Evolutionary conservation across 2,888 invertebrate species (phyloP).

Genomic region (Coenonympha glycerion): DNA sequence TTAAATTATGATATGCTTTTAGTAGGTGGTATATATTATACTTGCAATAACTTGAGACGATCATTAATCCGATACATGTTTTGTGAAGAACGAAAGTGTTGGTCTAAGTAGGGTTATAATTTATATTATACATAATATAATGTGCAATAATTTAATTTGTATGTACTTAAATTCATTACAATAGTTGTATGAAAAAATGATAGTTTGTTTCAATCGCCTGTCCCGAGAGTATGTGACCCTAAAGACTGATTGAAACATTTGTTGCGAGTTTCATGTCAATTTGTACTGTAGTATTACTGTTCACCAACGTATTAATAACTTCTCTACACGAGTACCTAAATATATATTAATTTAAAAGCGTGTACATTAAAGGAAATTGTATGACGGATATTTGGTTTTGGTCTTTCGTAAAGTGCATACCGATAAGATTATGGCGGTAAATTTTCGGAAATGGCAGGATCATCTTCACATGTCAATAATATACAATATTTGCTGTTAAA

Average conservation of each 20-base stretch:
- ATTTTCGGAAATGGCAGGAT: too few relatives aligned
- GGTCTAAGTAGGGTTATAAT: slow-evolving; percentile 38
- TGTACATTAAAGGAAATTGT: not conserved
- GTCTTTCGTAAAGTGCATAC: too few relatives aligned
- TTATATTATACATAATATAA: slow-evolving; percentile 40
- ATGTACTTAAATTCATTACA: slow-evolving; percentile 57
- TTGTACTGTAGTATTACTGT: slow-evolving; percentile 32
- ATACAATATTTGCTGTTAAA: too few relatives aligned
- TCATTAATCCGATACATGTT: slow-evolving; percentile 39
- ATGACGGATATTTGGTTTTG: too few relatives aligned
- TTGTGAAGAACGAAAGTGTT: slow-evolving; percentile 43
- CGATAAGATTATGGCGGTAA: too few relatives aligned
- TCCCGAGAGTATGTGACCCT: slow-evolving; percentile 53
- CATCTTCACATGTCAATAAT: too few relatives aligned
- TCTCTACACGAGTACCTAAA: not conserved
- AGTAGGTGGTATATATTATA: slow-evolving; percentile 44
- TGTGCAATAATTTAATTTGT: slow-evolving; percentile 70
- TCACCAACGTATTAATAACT: not conserved
- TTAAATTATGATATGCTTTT: slow-evolving; percentile 52
- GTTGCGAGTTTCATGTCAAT: slow-evolving; percentile 62
- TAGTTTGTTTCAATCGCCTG: slow-evolving; percentile 59
- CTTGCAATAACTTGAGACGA: slow-evolving; percentile 46
- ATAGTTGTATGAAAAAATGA: slow-evolving; percentile 51
- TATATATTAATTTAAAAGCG: not conserved
- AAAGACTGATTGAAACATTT: slow-evolving; percentile 70